Evolutionary conservation across 2,888 invertebrate genomes (phyloP), one percentile per base, ranked within the genome.

Genomic region (Spialia ferax): DNA sequence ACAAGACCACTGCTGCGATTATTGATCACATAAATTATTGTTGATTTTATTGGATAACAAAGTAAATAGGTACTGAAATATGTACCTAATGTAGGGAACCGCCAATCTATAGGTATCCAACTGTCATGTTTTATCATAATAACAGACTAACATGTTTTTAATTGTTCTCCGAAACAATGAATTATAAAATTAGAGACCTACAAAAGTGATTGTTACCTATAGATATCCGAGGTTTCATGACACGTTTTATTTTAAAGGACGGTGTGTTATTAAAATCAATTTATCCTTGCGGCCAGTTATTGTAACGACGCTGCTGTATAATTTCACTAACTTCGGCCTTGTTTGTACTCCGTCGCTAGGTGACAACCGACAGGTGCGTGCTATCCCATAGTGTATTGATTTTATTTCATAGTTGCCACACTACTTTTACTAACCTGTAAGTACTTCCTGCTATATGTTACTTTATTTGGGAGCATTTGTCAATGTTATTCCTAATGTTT

Each of bases 291-390:
- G 38, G 38, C 50, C 18, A 38, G 59, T 26, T 13, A 52, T 59
- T 52, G 29, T 32, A 59, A n/a, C 59, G 52, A 22, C 38, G 26
- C 10, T 38, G 38, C 52, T 23, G 59, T 59, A 65, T 65, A 81
- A 83, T 82, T 85, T 78, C 75, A 78, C 76, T 75, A n/a, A 75
- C 70, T 69, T 70, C 71, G 65, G 74, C 69, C 55, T 50, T 88
- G 88, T 89, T 89, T 87, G 88, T 69, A 69, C 69, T 70, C 71
- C 74, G 89, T 89, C 81, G 87, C 89, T 86, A 86, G 87, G 86
- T 78, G 79, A 88, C 84, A 71, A 70, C 72, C 74, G 79, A 71
- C 88, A 87, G 84, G 84, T 86, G 88, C 76, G 71, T 71, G 67
- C 71, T 73, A 77, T 88, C 84, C 82, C 86, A 79, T 78, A 74